Evolutionary conservation across 2,888 invertebrate genomes (phyloP), one percentile per base, ranked within the genome.

Genomic region (Mylabris sibirica): DNA sequence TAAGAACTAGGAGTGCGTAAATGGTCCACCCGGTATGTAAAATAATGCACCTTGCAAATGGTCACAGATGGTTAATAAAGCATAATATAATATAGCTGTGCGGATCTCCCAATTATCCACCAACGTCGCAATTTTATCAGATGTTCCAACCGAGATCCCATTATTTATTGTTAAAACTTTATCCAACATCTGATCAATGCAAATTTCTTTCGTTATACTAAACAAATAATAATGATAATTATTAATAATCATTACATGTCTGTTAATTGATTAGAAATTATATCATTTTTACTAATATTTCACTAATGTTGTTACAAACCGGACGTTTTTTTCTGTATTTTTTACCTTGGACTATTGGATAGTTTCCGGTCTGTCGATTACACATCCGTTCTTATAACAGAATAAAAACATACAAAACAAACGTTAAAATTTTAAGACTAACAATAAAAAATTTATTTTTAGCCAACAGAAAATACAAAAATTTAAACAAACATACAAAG

Each of bases 1-100:
- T n/a, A n/a, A n/a, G n/a, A n/a, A n/a, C n/a, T n/a, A n/a, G n/a
- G n/a, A n/a, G n/a, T n/a, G n/a, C n/a, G n/a, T n/a, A n/a, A n/a
- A n/a, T n/a, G n/a, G n/a, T n/a, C n/a, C n/a, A n/a, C n/a, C n/a
- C n/a, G n/a, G n/a, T n/a, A n/a, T n/a, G n/a, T n/a, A n/a, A n/a
- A 69, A 67, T 70, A 75, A 77, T 78, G 75, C 80, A 79, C 78
- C 78, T 80, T 77, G 75, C 76, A 66, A 59, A 73, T 65, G 64
- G 76, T 80, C 70, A 75, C 77, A 77, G 75, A 71, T 79, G 80
- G 76, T 69, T 76, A 75, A 67, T 69, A 76, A 75, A 77, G 76
- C 80, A 75, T 76, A 73, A 70, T 77, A 66, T 70, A 71, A 49
- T 70, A 72, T 73, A 71, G 64, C 71, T 65, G 64, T 30, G 2